phyloP scores from a whole-genome alignment of 2,797 vertebrate genomes.

The Acropternis orthonyx region DNA sequence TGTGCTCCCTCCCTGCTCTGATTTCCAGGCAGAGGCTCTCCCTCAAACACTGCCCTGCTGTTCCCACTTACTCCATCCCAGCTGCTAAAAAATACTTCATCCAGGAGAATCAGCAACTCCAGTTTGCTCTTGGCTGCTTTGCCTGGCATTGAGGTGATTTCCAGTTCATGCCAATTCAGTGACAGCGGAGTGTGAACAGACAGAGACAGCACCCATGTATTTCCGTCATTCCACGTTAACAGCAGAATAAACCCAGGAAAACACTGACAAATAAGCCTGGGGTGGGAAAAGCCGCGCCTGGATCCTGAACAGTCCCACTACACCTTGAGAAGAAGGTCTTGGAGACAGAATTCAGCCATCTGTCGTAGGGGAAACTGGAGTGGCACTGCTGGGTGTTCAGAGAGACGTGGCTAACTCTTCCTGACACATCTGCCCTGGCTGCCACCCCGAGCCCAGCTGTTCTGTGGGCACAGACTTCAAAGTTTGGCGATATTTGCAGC shows the following conservation, averaged over 20 bases:
- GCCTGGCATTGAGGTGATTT: not conserved
- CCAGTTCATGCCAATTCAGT: not conserved
- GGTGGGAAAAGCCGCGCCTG: not conserved
- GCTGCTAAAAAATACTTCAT: not conserved
- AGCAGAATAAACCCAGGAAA: not conserved
- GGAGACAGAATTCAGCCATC: not conserved
- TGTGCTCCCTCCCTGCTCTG: not conserved
- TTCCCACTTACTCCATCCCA: not conserved
- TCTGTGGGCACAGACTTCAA: not conserved
- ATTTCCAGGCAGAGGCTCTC: not conserved
- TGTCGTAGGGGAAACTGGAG: accelerated
- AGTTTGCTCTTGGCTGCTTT: not conserved
- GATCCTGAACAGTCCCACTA: no score
- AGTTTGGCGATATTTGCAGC: not conserved
- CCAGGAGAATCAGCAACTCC: not conserved
- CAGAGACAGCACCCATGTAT: not conserved
- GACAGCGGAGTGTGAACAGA: not conserved
- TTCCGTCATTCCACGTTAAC: not conserved
- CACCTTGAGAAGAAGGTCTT: not conserved
- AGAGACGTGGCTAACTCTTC: not conserved
- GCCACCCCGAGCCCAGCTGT: not conserved
- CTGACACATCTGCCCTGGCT: not conserved
- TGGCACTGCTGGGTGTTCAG: not conserved
- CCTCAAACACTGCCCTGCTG: not conserved
- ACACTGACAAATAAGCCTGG: not conserved